Base-by-base conservation (phyloP, 2,113 vertebrate species). In the Ceratotherium simum region DNA sequence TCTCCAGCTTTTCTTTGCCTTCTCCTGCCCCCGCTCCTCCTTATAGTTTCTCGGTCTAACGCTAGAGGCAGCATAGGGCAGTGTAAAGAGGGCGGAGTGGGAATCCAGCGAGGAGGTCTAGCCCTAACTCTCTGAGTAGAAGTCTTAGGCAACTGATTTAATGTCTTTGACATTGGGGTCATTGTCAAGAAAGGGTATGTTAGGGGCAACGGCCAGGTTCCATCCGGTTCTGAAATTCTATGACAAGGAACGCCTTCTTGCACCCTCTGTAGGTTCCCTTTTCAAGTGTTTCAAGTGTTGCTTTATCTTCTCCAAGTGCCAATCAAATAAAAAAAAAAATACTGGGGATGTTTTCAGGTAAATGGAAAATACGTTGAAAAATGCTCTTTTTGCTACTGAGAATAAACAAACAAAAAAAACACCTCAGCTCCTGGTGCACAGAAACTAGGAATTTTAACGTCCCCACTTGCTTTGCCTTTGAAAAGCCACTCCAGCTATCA, bases 401-500 rank as follows among this genome's bases (percentile, higher is more conserved):
- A 69, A 70, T 83, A n/a, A 79, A 78, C n/a, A 56, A 56, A 58
- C 1, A 46, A 79, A 25, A 42, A 33, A 31, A 62, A n/a, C 13
- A 65, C 3, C 36, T 93, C 69, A 76, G n/a, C 39, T 96, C 6
- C 21, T 65, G 81, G 80, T 91, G 25, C 64, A 86, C 42, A 90
- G 94, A 92, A 97, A 94, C 62, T 94, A 76, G 64, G 84, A 90
- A 84, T 96, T 97, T 96, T 96, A 98, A 97, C 94, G 94, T 97
- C 36, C 81, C 83, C 64, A 83, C 81, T 95, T 62, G 62, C 60
- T 87, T 96, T 97, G 90, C 69, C 51, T 97, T 97, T 96, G 89
- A 98, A 98, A 98, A 96, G 94, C 72, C 84, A 95, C 84, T 79
- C n/a, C 42, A 83, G 33, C 87, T 91, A 96, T 96, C 91, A 97